phyloP scores from a whole-genome alignment of 2,797 vertebrate species.

The Apogon talboti region DNA sequence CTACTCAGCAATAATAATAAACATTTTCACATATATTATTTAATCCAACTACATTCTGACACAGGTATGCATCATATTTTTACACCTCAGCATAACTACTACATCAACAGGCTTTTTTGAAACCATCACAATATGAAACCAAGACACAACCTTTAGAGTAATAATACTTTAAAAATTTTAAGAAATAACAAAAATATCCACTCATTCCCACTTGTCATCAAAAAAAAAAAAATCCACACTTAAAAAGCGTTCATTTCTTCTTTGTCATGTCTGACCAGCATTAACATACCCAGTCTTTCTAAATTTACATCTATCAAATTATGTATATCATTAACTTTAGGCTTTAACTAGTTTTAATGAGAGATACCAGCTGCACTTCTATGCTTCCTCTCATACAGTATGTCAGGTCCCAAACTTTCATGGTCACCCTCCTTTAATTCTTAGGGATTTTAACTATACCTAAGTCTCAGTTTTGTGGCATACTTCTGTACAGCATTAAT shows the following conservation, averaged over 20 bases:
- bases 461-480: constrained; percentile 33
- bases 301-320: constrained; percentile 26
- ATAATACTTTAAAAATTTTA: constrained; percentile 46
- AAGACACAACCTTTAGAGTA: constrained; percentile 45
- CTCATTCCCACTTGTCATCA: not conserved
- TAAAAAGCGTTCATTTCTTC: constrained; percentile 35
- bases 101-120: constrained; percentile 34
- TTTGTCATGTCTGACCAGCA: constrained; percentile 28
- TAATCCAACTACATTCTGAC: constrained; percentile 48
- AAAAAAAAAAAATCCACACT: constrained; percentile 29
- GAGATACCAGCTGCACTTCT: constrained; percentile 45
- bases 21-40: constrained; percentile 62
- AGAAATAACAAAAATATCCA: constrained; percentile 43
- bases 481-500: not conserved
- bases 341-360: constrained; percentile 33
- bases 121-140: constrained; percentile 41
- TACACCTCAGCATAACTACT: constrained; percentile 55
- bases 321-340: constrained; percentile 26
- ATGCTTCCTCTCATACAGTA: constrained; percentile 39
- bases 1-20: constrained; percentile 48
- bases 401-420: constrained; percentile 59
- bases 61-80: constrained; percentile 47
- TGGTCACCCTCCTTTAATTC: constrained; percentile 46
- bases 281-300: constrained; percentile 31
- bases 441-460: constrained; percentile 49